phyloP scores from a whole-genome alignment of 2,797 vertebrate genomes.

The Acanthurus lineatus region DNA sequence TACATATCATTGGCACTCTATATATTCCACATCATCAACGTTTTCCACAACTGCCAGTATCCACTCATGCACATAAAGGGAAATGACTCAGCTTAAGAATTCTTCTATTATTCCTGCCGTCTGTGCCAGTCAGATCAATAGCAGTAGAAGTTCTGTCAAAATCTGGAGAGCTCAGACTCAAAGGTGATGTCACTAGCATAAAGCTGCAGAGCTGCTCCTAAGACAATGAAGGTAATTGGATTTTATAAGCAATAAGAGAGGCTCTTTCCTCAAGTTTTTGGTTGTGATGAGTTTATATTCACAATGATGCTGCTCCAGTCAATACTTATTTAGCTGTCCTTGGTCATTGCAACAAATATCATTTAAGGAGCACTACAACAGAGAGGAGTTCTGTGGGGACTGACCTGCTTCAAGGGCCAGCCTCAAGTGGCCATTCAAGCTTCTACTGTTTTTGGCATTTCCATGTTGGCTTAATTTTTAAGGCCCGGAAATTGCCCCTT shows the following conservation, averaged over 20 bases:
- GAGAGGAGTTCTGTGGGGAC: no score
- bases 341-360: constrained; percentile 20
- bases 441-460: no score
- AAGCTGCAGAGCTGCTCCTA: constrained; percentile 43
- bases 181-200: constrained; percentile 51
- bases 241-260: constrained; percentile 39
- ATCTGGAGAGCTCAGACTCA: constrained; percentile 33
- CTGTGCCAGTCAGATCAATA: constrained; percentile 66
- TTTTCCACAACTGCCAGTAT: constrained; percentile 55
- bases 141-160: constrained; percentile 53
- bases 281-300: constrained; percentile 44
- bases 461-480: no score
- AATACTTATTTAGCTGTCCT: constrained; percentile 27
- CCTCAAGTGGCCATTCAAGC: no score
- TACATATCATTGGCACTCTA: constrained; percentile 51
- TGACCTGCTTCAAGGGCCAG: no score
- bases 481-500: no score
- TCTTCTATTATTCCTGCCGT: constrained; percentile 46
- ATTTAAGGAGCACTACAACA: not conserved
- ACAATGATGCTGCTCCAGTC: constrained; percentile 17
- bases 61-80: constrained; percentile 58
- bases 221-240: constrained; percentile 30
- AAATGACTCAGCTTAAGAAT: constrained; percentile 64
- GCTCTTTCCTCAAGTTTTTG: constrained; percentile 25
- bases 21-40: constrained; percentile 54